Base-by-base conservation (phyloP, 2,888 invertebrate genomes). In the Apomyelois bistriatella region DNA sequence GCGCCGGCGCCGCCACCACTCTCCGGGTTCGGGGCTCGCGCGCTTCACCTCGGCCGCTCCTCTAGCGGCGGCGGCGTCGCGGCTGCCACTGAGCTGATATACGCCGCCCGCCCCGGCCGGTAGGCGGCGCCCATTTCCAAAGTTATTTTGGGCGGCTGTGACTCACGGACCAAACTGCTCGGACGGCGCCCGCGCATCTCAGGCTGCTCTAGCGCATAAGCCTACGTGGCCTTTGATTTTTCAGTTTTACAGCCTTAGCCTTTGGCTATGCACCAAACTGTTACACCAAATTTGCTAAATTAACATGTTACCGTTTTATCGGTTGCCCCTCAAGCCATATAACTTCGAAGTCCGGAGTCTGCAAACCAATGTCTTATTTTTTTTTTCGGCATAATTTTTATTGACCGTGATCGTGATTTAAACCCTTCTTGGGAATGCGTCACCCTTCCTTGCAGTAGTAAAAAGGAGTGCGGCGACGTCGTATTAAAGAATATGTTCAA, bases 41-140 rank as follows among this genome's bases (percentile, higher is more conserved):
- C 79, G 75, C 72, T 75, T 68, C 73, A 81, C 79, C 74, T 77
- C 74, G 77, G 75, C 84, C 86, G 84, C 85, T 86, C 74, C 79
- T 79, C 74, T 76, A 76, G 81, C 85, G 83, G 83, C 86, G 82
- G 84, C 84, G 85, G 82, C 84, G 82, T 86, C 86, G 79, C 80
- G 83, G 82, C 78, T 82, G 82, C 87, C 88, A 88, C 88, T 89
- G 89, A 85, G 81, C 81, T 75, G 65, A 70, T 68, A 74, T 65
- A 65, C 71, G 71, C 85, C 85, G 88, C 87, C 89, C 89, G 89
- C 88, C 89, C 85, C 82, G 82, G 85, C 80, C 87, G 88, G 79
- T 88, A 88, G 88, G 89, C 87, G 88, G 89, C 88, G 89, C 88
- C 88, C 88, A 82, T 80, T 58, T 76, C 77, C 77, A 72, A 67